phyloP scores from a whole-genome alignment of 2,113 vertebrate genomes.

The Electrona antarctica region DNA sequence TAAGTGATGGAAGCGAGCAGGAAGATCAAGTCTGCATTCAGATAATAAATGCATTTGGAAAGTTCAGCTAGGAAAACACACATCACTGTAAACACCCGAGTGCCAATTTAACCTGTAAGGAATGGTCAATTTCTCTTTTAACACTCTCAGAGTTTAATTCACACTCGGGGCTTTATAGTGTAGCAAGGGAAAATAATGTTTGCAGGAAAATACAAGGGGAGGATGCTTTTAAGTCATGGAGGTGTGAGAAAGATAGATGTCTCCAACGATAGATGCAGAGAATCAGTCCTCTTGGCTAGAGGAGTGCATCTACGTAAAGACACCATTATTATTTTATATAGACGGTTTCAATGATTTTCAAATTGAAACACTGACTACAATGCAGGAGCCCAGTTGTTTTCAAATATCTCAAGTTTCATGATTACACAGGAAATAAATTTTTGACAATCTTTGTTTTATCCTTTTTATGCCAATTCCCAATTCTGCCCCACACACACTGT shows the following conservation, averaged over 20 bases:
- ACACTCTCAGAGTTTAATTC: no score
- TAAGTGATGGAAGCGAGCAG: slow-evolving; percentile 9
- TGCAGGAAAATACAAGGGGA: no score
- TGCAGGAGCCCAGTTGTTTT: not conserved
- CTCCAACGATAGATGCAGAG: slow-evolving; percentile 16
- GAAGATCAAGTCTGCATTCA: slow-evolving; percentile 16
- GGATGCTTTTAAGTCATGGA: no score
- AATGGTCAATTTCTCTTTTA: no score
- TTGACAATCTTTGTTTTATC: not conserved
- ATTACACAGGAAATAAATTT: not conserved
- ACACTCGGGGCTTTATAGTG: no score
- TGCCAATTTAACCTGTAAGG: no score
- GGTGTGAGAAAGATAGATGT: not conserved
- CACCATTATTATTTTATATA: not conserved
- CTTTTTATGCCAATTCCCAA: no score
- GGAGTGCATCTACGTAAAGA: no score
- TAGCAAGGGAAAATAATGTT: no score
- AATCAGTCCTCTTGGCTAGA: not conserved
- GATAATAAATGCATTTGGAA: not conserved
- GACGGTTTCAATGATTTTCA: not conserved
- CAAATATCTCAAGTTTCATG: not conserved
- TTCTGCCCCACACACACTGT: no score
- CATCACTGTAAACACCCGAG: no score
- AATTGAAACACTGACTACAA: not conserved
- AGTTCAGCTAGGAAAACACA: not conserved